Conservation (phyloP, 2,888 invertebrate species). For the Parthenolecanium corni region DNA sequence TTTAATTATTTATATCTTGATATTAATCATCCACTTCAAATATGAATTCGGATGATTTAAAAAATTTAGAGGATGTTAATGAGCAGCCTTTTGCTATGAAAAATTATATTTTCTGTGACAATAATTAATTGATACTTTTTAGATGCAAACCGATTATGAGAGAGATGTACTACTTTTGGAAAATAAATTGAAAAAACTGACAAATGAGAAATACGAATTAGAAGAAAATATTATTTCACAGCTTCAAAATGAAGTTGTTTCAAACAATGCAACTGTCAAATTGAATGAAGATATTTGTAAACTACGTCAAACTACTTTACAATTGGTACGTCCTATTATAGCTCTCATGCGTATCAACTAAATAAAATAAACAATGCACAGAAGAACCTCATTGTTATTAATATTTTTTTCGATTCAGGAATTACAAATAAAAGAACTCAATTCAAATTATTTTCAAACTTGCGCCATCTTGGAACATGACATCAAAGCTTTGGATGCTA, state of each 20-base stretch:
- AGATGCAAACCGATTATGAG: background rate
- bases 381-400: background rate
- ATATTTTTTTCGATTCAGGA: no score
- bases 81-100: no score
- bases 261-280: constrained; percentile 3
- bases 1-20: no score
- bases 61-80: no score
- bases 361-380: background rate
- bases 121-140: background rate
- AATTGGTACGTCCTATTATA: constrained; percentile 8
- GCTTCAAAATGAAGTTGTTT: constrained; percentile 7
- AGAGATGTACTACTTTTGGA: background rate
- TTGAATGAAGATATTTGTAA: constrained; percentile 6
- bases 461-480: background rate
- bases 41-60: no score
- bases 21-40: no score
- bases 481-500: background rate
- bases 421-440: constrained; percentile 6
- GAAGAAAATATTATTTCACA: constrained; percentile 8
- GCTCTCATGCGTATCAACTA: no score
- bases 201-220: constrained; percentile 7
- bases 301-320: constrained; percentile 1
- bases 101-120: no score
- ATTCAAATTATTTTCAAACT: background rate
- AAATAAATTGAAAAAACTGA: constrained; percentile 1